Percentiles rank a stretch among this genome's conserved stretches.
These are phyloP conservation scores for Drosophila diplacantha DNA, from an alignment of 2,888 invertebrate genomes.

Conservation along the genomic window DNA sequence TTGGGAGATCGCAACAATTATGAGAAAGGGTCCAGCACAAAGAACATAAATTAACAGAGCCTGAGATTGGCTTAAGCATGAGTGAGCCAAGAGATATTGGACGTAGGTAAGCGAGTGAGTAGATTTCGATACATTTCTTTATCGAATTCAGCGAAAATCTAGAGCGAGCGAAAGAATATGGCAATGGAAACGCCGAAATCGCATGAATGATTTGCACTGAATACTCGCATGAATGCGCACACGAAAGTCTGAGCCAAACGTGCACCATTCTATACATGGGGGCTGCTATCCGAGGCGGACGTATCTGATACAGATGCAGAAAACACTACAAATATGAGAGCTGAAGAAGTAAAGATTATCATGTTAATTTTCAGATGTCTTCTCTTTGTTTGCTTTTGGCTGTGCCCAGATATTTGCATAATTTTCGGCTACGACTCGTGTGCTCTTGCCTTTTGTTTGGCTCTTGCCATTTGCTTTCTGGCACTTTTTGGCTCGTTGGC, in stretches of 20 bases:
- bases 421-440: conserved; percentile 25
- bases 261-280: conserved; percentile 18
- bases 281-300: conserved; percentile 5
- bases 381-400: not conserved
- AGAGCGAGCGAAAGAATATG: conserved; percentile 30
- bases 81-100: not conserved
- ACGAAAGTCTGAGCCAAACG: conserved; percentile 28
- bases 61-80: not conserved
- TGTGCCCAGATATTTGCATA: conserved; percentile 40
- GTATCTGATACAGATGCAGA: conserved; percentile 21
- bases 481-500: conserved; percentile 48
- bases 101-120: no score
- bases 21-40: not conserved
- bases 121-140: not conserved
- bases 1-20: conserved; percentile 6
- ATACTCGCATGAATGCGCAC: conserved; percentile 59
- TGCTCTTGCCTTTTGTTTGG: conserved; percentile 28
- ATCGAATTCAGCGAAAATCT: not conserved
- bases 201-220: conserved; percentile 46
- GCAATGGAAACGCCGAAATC: conserved; percentile 39
- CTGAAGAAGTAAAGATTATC: conserved; percentile 51
- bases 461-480: conserved; percentile 30
- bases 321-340: conserved; percentile 20
- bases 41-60: not conserved
- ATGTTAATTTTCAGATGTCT: conserved; percentile 47